phyloP scores from a whole-genome alignment of 1,140 invertebrate genomes.

The Telenomus remus region DNA sequence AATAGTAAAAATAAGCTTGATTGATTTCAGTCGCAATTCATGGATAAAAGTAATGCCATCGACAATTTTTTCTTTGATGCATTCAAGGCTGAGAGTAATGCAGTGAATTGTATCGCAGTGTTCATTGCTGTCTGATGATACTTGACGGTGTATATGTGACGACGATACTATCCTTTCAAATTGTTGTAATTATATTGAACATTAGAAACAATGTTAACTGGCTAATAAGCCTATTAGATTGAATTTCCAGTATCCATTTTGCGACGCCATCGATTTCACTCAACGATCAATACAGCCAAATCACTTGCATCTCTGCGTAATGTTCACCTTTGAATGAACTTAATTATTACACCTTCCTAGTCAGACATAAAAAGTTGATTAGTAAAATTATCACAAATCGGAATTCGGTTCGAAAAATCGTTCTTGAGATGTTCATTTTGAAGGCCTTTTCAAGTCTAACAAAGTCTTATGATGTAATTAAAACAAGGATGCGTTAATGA shows the following conservation, averaged over 20 bases:
- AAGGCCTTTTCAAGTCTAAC: too few relatives aligned
- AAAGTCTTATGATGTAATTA: too few relatives aligned
- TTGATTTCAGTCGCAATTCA: not conserved
- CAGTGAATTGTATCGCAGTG: slow-evolving; percentile 15
- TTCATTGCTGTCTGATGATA: slow-evolving; percentile 34
- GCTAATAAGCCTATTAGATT: slow-evolving; percentile 27
- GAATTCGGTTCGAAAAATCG: too few relatives aligned
- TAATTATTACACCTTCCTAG: too few relatives aligned
- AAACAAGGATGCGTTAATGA: too few relatives aligned
- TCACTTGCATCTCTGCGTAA: too few relatives aligned
- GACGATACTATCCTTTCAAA: slow-evolving; percentile 18
- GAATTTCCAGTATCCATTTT: slow-evolving; percentile 21
- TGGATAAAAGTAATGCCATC: slow-evolving; percentile 7
- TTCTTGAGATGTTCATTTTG: too few relatives aligned
- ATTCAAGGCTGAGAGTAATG: slow-evolving; percentile 16
- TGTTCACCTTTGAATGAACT: too few relatives aligned
- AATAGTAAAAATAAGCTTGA: too few relatives aligned
- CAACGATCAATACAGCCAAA: not conserved
- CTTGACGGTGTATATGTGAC: slow-evolving; percentile 5
- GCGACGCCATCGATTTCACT: not conserved
- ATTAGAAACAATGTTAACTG: slow-evolving; percentile 26
- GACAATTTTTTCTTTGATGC: slow-evolving; percentile 9
- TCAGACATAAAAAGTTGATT: too few relatives aligned
- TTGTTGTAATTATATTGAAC: slow-evolving; percentile 29
- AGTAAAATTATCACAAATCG: too few relatives aligned